Conservation (phyloP, 2,888 invertebrate genomes). For the Rhyacophila evoluta region DNA sequence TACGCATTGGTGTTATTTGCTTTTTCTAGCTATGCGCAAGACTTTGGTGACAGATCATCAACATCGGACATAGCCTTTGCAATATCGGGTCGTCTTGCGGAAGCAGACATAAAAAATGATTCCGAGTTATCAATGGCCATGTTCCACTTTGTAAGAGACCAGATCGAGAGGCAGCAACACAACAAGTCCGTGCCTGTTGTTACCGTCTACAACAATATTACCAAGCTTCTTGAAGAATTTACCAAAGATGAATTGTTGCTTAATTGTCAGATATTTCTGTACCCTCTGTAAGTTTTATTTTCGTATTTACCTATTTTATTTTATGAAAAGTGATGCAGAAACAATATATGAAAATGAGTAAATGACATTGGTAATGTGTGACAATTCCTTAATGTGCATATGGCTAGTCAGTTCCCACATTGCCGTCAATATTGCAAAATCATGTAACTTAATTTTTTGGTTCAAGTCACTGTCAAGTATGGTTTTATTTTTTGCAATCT, state of each 20-base stretch:
- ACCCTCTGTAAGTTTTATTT: constrained; percentile 66
- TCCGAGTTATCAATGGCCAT: background rate
- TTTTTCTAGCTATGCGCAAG: background rate
- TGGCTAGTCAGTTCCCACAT: too few species aligned
- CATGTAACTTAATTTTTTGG: too few species aligned
- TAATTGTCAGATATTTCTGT: constrained; percentile 64
- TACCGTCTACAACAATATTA: constrained; percentile 57
- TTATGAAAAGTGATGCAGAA: too few species aligned
- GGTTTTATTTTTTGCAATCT: too few species aligned
- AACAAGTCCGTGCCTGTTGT: constrained; percentile 25
- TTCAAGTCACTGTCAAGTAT: too few species aligned
- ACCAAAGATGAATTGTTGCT: constrained; percentile 63
- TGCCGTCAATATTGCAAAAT: too few species aligned
- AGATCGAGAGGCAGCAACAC: constrained; percentile 3
- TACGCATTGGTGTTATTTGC: background rate
- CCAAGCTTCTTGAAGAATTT: constrained; percentile 61
- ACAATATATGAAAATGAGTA: too few species aligned
- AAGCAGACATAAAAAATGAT: background rate
- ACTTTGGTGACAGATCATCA: background rate
- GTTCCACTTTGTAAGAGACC: background rate
- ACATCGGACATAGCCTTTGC: background rate
- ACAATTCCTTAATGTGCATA: too few species aligned
- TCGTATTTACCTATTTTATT: too few species aligned
- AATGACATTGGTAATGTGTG: too few species aligned
- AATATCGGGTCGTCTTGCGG: background rate